These are phyloP conservation scores for Melipona bicolor DNA, from an alignment of 2,888 invertebrate species.

Conservation along the genomic window DNA sequence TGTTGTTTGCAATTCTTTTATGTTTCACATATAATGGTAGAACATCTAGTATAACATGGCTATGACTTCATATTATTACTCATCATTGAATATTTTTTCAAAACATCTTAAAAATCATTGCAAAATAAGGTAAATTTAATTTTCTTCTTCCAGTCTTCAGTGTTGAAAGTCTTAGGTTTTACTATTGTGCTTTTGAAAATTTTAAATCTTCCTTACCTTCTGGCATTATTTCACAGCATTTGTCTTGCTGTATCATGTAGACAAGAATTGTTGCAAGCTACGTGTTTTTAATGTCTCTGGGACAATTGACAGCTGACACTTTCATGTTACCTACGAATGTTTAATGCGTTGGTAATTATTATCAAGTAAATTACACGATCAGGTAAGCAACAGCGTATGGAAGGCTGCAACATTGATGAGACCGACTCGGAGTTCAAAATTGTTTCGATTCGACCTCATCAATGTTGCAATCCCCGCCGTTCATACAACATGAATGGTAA, in stretches of 20 bases:
- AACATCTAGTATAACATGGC: background rate
- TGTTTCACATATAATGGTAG: background rate
- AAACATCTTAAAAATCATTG: background rate
- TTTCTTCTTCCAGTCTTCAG: background rate
- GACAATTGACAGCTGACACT: constrained; percentile 72
- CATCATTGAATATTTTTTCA: background rate
- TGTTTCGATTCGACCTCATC: constrained; percentile 58
- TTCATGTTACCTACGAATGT: constrained; percentile 69
- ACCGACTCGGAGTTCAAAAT: constrained; percentile 5
- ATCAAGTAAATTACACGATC: constrained; percentile 68
- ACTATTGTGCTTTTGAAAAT: background rate
- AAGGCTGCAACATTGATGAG: constrained; percentile 51
- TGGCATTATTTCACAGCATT: background rate
- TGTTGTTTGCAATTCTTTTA: background rate
- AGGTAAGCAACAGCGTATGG: constrained; percentile 9
- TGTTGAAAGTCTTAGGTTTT: background rate
- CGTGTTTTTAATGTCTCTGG: constrained; percentile 66
- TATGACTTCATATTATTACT: background rate
- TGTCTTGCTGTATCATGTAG: constrained; percentile 1
- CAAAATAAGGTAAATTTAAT: background rate
- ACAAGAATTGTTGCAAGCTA: constrained; percentile 18
- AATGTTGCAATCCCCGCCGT: constrained; percentile 61
- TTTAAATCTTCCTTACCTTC: background rate
- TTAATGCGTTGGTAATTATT: constrained; percentile 72
- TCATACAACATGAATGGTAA: constrained; percentile 46